A percentile compares a stretch with the other conserved stretches of the same genome.
Conservation (phyloP, 2,113 vertebrate genomes). For the Brienomyrus longianalis region DNA sequence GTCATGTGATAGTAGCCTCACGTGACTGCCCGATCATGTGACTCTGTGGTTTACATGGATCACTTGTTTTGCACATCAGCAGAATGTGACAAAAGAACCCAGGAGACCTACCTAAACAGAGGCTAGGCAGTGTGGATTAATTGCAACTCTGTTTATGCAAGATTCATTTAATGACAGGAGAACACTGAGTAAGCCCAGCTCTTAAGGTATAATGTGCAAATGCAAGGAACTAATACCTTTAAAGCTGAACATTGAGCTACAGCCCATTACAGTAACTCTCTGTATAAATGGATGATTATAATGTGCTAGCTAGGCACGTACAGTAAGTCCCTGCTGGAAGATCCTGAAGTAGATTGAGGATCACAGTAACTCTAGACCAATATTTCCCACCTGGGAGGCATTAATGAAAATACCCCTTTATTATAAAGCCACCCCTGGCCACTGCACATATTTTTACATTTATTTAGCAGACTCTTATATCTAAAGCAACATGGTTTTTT, state of each 20-base stretch:
- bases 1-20: background rate
- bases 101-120: background rate
- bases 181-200: background rate
- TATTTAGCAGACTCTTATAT: background rate
- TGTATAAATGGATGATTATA: background rate
- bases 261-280: background rate
- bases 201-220: background rate
- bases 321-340: background rate
- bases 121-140: background rate
- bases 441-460: background rate
- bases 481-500: background rate
- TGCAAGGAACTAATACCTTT: background rate
- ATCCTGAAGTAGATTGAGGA: background rate
- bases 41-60: background rate
- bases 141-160: background rate
- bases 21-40: background rate
- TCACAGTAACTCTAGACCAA: background rate
- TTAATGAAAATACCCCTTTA: background rate
- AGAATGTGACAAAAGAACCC: background rate
- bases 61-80: background rate
- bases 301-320: background rate
- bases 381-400: background rate
- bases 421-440: background rate
- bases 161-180: background rate
- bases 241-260: background rate